phyloP scores from a whole-genome alignment of 2,113 vertebrate species.

The Bubo bubo region DNA sequence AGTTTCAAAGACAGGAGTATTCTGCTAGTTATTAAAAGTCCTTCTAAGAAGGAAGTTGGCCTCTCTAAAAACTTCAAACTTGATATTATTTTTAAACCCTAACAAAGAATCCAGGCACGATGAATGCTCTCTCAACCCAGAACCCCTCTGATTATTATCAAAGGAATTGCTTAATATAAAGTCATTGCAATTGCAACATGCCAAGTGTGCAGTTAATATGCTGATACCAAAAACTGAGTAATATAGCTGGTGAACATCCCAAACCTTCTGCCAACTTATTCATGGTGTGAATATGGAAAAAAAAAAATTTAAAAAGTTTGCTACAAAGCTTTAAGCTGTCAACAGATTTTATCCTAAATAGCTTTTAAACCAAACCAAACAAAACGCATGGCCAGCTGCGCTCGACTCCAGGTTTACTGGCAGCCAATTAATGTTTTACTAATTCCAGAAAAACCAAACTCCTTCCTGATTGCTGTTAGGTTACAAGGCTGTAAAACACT shows the following conservation, averaged over 20 bases:
- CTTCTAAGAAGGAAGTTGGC: not conserved
- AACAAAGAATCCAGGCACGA: not conserved
- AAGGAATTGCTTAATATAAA: constrained; percentile 43
- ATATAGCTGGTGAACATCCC: constrained; percentile 12
- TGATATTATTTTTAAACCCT: not conserved
- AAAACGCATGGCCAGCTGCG: rapidly evolving
- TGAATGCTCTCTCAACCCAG: not conserved
- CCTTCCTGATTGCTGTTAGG: rapidly evolving
- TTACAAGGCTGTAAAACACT: not conserved
- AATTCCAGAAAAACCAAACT: not conserved
- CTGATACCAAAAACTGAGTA: constrained; percentile 10
- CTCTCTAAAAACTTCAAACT: not conserved
- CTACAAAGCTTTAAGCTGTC: not conserved
- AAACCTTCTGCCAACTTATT: constrained; percentile 22
- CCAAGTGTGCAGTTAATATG: constrained; percentile 23
- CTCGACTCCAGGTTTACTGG: not conserved
- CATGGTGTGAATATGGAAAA: not conserved
- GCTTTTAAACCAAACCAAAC: not conserved
- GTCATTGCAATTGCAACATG: not conserved
- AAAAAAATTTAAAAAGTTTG: not conserved
- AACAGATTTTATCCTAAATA: not conserved
- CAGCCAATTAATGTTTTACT: not conserved
- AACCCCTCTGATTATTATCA: not conserved
- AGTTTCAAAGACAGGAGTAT: not conserved
- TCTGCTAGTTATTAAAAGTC: not conserved